Conservation (phyloP, 2,888 invertebrate genomes). For the Tenthredo scrophulariae region DNA sequence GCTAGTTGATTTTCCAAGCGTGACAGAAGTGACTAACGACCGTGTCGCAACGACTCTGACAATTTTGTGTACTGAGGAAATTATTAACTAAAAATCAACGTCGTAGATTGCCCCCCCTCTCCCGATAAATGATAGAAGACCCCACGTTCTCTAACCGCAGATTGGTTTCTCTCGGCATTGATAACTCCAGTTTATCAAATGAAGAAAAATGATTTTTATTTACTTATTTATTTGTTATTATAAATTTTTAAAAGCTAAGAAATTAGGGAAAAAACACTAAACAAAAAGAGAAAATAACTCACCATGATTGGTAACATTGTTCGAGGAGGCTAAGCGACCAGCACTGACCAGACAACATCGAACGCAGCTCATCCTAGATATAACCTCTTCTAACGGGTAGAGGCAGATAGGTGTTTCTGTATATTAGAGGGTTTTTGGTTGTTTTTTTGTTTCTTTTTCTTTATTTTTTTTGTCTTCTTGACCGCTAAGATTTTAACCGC, state of each 20-base stretch:
- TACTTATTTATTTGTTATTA: not conserved
- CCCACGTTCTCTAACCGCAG: not conserved
- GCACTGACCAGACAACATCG: slow-evolving; percentile 75
- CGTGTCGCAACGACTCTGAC: slow-evolving; percentile 72
- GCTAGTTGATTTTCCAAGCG: slow-evolving; percentile 71
- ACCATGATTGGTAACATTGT: slow-evolving; percentile 74
- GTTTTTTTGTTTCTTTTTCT: not conserved
- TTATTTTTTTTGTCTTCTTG: no score
- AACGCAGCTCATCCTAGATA: slow-evolving; percentile 73
- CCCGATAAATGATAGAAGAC: not conserved
- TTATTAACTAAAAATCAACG: slow-evolving; percentile 44
- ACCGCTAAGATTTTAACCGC: not conserved
- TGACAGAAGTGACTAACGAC: slow-evolving; percentile 68
- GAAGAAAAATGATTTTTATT: not conserved
- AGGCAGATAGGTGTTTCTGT: not conserved
- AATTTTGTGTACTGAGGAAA: slow-evolving; percentile 72
- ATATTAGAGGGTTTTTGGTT: not conserved
- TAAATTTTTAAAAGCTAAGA: not conserved
- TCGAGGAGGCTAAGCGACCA: slow-evolving; percentile 73
- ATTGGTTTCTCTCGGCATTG: not conserved
- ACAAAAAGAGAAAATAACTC: slow-evolving; percentile 55
- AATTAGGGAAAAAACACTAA: no score
- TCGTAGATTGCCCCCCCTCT: not conserved
- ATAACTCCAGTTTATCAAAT: not conserved
- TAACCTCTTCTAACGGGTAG: slow-evolving; percentile 26